phyloP scores from a whole-genome alignment of 2,797 vertebrate genomes.

The Antrozous pallidus region DNA sequence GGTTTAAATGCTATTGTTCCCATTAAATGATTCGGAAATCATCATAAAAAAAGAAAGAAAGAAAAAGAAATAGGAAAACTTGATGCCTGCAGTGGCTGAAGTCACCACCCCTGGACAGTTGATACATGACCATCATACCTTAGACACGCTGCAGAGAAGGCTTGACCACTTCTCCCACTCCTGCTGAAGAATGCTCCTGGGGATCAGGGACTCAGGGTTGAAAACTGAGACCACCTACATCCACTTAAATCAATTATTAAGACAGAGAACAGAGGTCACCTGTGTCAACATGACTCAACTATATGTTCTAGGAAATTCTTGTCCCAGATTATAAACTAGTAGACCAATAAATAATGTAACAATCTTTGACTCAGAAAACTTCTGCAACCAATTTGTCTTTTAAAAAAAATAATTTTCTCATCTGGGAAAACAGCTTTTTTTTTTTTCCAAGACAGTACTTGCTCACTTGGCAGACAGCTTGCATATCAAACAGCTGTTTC shows the following conservation, averaged over 20 bases:
- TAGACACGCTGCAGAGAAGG: not conserved
- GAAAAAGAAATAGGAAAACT: not conserved
- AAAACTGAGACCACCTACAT: not conserved
- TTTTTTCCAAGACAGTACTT: not conserved
- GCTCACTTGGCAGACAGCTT: not conserved
- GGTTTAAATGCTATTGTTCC: not conserved
- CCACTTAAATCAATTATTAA: not conserved
- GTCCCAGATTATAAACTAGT: not conserved
- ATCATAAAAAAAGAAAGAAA: not conserved
- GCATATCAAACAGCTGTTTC: not conserved
- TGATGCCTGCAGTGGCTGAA: not conserved
- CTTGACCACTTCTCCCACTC: not conserved
- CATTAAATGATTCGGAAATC: not conserved
- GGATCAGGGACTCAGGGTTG: not conserved
- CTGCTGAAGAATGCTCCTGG: not conserved
- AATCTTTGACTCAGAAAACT: conserved; percentile 31
- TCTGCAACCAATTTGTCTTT: conserved; percentile 13
- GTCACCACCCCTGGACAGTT: not conserved
- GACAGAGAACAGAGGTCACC: not conserved
- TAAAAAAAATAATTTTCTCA: not conserved
- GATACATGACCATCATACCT: not conserved
- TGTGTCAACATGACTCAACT: not conserved
- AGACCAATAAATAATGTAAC: conserved; percentile 2
- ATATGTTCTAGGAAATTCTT: not conserved
- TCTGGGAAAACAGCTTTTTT: not conserved